A percentile compares a stretch with the other conserved stretches of the same genome.
Evolutionary conservation across 2,797 vertebrate species (phyloP).

Genomic region (Malacoctenus gilli): DNA sequence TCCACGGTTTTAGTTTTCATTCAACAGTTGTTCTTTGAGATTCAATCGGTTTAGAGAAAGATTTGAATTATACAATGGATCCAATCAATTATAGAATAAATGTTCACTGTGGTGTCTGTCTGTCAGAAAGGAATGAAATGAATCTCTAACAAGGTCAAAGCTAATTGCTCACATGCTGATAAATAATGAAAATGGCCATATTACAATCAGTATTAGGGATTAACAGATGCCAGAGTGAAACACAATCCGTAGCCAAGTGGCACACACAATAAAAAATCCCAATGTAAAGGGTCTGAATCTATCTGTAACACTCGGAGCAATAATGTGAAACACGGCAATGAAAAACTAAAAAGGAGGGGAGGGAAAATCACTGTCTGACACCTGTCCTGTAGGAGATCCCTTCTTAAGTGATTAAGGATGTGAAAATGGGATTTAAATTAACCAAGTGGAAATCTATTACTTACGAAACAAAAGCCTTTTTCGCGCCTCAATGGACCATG

Average conservation of each 20-base stretch:
- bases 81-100: constrained; percentile 61
- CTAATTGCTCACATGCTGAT: constrained; percentile 60
- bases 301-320: not conserved
- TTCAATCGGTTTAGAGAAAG: constrained; percentile 52
- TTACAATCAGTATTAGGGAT: constrained; percentile 35
- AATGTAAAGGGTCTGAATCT: not conserved
- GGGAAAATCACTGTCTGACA: constrained; percentile 5
- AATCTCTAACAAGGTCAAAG: constrained; percentile 60
- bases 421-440: not conserved
- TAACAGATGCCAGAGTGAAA: constrained; percentile 24
- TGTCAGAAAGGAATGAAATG: constrained; percentile 45
- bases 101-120: constrained; percentile 52
- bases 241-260: constrained; percentile 13
- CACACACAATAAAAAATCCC: constrained; percentile 1
- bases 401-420: not conserved
- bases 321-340: constrained; percentile 8
- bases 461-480: no score
- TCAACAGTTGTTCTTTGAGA: constrained; percentile 36
- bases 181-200: constrained; percentile 41
- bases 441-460: no score
- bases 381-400: not conserved
- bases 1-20: constrained; percentile 13
- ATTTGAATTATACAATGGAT: constrained; percentile 57
- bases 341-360: constrained; percentile 2
- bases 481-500: not conserved